Evolutionary conservation across 1,140 invertebrate genomes (phyloP), one percentile per base, ranked within the genome.

Genomic region (Drosophila guanche): DNA sequence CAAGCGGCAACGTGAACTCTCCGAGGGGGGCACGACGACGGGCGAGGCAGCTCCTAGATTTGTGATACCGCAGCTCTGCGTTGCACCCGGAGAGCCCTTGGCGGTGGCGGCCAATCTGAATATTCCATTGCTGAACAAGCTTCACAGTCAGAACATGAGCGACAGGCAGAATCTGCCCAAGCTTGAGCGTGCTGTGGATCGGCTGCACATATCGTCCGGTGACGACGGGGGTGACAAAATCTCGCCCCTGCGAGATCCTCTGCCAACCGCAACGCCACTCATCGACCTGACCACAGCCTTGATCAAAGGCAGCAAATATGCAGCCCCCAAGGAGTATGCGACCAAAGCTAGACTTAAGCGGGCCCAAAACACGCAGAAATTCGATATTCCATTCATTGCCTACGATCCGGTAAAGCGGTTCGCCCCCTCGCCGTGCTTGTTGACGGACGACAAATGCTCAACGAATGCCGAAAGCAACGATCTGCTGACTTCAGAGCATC

Each of bases 321-420:
- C 54, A 0, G 58, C 70, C n/a, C 77, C 74, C 2, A 72, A 76
- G 23, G 83, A 78, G 27, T 46, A 74, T 20, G 81, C 81, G 0
- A 86, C 50, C 27, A 81, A 88, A 20, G 14, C 65, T 33, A 61
- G 55, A 3, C 54, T 50, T 29, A 70, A 59, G 20, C 58, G 40
- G 20, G 23, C 45, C 0, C 25, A 50, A 25, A 20, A 47, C 42
- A 47, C 22, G 5, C 50, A 88, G 22, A 53, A 63, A 29, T 90
- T 90, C 20, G 68, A 75, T 27, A 90, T 90, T 52, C 89, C 89
- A 7, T 90, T 90, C 5, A 90, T 90, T 45, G 48, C 79, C 23
- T 90, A 79, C 65, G 81, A 89, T 57, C 46, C 57, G 0, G 33
- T 33, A 1, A 10, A 25, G 2, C 50, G 47, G 22, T 46, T 51